phyloP scores from a whole-genome alignment of 2,113 vertebrate species.

The Labeo catla region DNA sequence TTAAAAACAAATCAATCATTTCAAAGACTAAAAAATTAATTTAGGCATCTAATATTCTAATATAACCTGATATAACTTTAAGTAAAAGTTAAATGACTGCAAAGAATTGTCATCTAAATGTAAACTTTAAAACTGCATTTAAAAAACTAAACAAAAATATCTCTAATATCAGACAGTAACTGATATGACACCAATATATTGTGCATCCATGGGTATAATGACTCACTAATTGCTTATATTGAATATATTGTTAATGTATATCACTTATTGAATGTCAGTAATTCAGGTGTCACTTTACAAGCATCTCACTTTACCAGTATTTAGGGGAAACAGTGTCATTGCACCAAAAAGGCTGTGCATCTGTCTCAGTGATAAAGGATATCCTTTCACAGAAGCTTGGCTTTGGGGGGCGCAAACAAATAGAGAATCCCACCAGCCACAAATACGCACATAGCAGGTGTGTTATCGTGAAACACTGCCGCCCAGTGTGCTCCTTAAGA shows the following conservation, averaged over 20 bases:
- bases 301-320: conserved; percentile 25
- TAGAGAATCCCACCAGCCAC: neutral
- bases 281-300: neutral
- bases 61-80: neutral
- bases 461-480: conserved; percentile 1
- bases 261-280: neutral
- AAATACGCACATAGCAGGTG: conserved; percentile 23
- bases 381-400: conserved; percentile 19
- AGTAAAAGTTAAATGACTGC: neutral
- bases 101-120: neutral
- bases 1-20: neutral
- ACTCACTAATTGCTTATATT: neutral
- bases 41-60: neutral
- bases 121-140: neutral
- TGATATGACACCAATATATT: neutral
- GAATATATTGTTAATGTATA: neutral
- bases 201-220: neutral
- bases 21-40: neutral
- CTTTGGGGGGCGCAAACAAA: conserved; percentile 3
- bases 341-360: conserved; percentile 44
- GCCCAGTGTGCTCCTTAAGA: conserved; percentile 19
- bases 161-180: neutral
- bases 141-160: neutral
- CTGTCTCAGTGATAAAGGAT: conserved; percentile 51
- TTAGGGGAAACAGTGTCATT: conserved; percentile 2